Evolutionary conservation across 2,888 invertebrate species (phyloP).

Genomic region (Himalopsyche kuldschensis): DNA sequence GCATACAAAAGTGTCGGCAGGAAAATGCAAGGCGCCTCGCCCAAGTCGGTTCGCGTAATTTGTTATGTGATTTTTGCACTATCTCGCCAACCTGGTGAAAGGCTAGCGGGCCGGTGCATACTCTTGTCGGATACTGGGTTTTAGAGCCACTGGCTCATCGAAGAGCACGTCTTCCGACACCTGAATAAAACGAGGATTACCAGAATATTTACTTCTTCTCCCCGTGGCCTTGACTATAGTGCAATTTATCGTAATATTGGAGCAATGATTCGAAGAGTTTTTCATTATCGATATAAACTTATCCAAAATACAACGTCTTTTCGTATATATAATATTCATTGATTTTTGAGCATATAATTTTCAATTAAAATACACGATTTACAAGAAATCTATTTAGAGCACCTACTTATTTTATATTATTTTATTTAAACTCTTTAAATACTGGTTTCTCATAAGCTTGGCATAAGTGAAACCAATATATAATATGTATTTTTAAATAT

Average conservation of each 20-base stretch:
- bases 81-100: background rate
- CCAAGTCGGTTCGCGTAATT: background rate
- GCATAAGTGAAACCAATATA: no score
- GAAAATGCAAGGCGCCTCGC: background rate
- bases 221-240: background rate
- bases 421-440: no score
- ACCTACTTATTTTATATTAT: no score
- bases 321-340: no score
- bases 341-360: no score
- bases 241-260: background rate
- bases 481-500: no score
- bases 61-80: background rate
- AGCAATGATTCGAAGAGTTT: no score
- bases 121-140: background rate
- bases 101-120: background rate
- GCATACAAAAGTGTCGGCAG: background rate
- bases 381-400: no score
- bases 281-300: no score
- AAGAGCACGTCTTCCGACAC: background rate
- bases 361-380: no score
- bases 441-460: no score
- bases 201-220: background rate
- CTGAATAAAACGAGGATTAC: background rate
- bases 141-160: background rate
- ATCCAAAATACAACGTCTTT: no score